Conservation (phyloP, 2,888 invertebrate species). For the Erpobdella octoculata region DNA sequence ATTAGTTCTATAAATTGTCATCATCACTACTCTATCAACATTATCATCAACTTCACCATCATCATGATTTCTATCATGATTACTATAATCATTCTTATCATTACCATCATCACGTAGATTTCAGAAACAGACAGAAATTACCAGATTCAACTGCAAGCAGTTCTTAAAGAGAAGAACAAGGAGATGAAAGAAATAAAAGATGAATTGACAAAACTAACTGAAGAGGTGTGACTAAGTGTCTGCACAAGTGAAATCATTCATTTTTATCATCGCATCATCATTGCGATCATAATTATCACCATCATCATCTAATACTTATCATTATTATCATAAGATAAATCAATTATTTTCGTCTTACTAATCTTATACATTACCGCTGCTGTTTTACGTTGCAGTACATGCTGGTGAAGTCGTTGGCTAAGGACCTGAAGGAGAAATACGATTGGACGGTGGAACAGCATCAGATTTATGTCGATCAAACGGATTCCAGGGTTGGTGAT, state of each 20-base stretch:
- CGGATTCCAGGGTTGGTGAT: background rate
- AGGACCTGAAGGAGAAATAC: conserved; percentile 5
- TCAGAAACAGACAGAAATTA: background rate
- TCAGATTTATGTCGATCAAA: background rate
- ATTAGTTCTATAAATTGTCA: background rate
- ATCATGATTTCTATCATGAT: background rate
- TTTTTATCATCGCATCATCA: background rate
- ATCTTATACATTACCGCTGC: background rate
- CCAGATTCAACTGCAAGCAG: background rate
- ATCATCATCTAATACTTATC: background rate
- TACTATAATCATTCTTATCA: background rate
- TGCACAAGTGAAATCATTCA: background rate
- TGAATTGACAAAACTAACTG: background rate
- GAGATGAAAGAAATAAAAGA: background rate
- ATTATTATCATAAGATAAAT: background rate
- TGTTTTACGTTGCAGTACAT: too few species aligned
- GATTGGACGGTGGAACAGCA: background rate
- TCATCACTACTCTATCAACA: background rate
- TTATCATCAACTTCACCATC: background rate
- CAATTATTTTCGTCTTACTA: background rate
- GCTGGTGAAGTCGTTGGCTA: background rate
- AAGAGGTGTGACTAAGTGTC: background rate
- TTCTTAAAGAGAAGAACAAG: background rate
- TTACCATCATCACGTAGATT: too few species aligned
- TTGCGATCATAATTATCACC: background rate